A percentile compares a stretch with the other conserved stretches of the same genome.
Conservation (phyloP, 1,140 invertebrate species). For the Kradibia gibbosae region DNA sequence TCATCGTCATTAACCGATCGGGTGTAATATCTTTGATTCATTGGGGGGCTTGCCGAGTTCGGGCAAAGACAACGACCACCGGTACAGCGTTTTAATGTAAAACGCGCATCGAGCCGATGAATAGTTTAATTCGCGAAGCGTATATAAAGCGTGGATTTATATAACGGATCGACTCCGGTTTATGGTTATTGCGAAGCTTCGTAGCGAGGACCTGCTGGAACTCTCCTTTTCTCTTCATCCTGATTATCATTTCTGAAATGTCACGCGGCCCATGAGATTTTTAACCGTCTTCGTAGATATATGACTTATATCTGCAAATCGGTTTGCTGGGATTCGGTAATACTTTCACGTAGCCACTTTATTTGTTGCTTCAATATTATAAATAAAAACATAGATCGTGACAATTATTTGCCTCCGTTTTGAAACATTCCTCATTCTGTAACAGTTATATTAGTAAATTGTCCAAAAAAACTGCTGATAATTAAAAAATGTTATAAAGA, state of each 20-base stretch:
- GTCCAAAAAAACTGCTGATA: too few relatives aligned
- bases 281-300: not conserved
- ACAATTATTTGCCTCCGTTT: too few relatives aligned
- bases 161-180: not conserved
- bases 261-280: not conserved
- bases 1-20: slow-evolving; percentile 61
- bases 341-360: too few relatives aligned
- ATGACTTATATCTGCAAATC: too few relatives aligned
- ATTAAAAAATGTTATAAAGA: too few relatives aligned
- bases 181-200: slow-evolving; percentile 44
- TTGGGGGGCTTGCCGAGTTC: not conserved
- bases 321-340: too few relatives aligned
- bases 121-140: slow-evolving; percentile 47
- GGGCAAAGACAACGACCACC: slow-evolving; percentile 31
- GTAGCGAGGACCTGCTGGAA: slow-evolving; percentile 24
- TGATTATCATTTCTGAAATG: slow-evolving; percentile 14
- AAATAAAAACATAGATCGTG: too few relatives aligned
- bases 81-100: not conserved
- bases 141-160: slow-evolving; percentile 14
- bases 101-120: not conserved
- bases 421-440: too few relatives aligned
- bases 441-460: too few relatives aligned
- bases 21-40: slow-evolving; percentile 50
- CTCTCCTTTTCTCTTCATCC: slow-evolving; percentile 23
- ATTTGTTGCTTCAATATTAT: too few relatives aligned